Evolutionary conservation across 2,888 invertebrate genomes (phyloP), one percentile per base, ranked within the genome.

Genomic region (Hypolimnas misippus): DNA sequence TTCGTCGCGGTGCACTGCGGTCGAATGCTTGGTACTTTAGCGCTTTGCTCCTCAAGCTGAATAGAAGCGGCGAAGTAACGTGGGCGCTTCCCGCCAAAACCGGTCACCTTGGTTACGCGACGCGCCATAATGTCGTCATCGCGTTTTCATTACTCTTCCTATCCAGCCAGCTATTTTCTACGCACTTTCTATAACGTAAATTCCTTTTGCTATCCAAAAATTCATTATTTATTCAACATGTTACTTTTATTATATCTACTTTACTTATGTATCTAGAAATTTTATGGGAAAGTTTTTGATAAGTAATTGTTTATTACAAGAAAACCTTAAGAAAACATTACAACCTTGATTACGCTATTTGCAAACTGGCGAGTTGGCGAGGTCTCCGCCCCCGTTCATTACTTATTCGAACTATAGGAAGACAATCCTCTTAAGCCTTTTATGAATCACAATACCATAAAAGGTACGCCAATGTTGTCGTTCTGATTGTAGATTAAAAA

Each of bases 1-100:
- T 63, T 82, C 82, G 79, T 86, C 84, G 89, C 89, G 83, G 84
- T 86, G 87, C 86, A 91, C 91, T 89, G 89, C 90, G 90, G 89
- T 90, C 91, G 89, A 89, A 86, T 87, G 84, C 70, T 69, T 66
- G 70, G 61, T 70, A 65, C 66, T 68, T 70, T 70, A 65, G 69
- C 65, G 64, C 66, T 55, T 65, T 69, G 67, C 67, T 72, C 78
- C 58, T 76, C 65, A 70, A 67, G 67, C 70, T 66, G 53, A 63
- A 61, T 51, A 53, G 54, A 57, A 54, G 58, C 68, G 68, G 66
- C 70, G 68, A 63, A 68, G 72, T 72, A 73, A 79, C 78, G 85
- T 87, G 74, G 85, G 85, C 73, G 82, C 81, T 87, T 86, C 86
- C 81, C 90, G 88, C 89, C 82, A 82, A 87, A 90, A 87, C 88